These are phyloP conservation scores for Scalopus aquaticus DNA, from an alignment of 2,113 vertebrate genomes.

Conservation along the genomic window DNA sequence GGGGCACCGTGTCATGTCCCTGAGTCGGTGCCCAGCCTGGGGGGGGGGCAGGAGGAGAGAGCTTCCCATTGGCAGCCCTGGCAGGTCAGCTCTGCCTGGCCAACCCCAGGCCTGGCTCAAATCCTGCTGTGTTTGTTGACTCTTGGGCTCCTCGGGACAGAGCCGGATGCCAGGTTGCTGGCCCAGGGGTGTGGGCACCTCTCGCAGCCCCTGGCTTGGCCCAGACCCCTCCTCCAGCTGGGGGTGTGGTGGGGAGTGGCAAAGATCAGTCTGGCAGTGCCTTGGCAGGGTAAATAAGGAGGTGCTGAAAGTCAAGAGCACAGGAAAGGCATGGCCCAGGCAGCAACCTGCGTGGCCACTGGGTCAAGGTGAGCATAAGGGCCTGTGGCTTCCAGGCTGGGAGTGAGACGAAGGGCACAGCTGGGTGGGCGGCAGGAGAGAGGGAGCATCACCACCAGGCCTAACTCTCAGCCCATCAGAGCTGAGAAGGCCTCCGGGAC, in stretches of 20 bases:
- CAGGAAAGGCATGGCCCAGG: not conserved
- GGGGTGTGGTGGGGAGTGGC: not conserved
- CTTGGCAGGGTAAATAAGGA: not conserved
- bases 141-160: constrained; percentile 41
- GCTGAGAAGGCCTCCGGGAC: not conserved
- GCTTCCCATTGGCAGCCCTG: not conserved
- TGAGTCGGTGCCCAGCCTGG: not conserved
- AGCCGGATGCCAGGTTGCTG: constrained; percentile 6
- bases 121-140: constrained; percentile 55
- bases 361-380: not conserved
- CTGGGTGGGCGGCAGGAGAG: not conserved
- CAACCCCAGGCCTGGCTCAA: not conserved
- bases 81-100: not conserved
- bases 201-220: constrained; percentile 46
- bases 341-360: not conserved
- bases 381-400: not conserved
- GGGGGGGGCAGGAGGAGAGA: not conserved
- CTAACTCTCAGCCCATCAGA: not conserved
- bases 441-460: not conserved
- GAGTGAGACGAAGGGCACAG: not conserved
- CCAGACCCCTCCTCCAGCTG: constrained; percentile 23
- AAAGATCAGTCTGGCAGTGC: not conserved
- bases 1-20: not conserved
- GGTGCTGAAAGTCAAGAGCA: not conserved
- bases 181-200: constrained; percentile 33